Evolutionary conservation across 1,140 invertebrate species (phyloP), one percentile per base, ranked within the genome.

Genomic region (Caerostris darwini): DNA sequence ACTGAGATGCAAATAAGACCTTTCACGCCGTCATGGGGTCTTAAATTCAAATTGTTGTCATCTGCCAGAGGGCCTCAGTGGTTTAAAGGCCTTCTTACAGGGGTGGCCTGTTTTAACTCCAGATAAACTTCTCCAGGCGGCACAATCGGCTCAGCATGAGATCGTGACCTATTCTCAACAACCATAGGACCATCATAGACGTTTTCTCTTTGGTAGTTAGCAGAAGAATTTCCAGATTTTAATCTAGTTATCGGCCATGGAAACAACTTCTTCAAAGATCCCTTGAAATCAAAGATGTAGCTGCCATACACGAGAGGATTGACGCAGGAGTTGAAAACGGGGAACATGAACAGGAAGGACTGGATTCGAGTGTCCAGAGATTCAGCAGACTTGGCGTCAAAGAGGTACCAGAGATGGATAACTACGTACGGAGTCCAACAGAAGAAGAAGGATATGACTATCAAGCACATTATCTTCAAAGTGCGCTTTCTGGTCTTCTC

Each of bases 231-330:
- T 56, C 17, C 50, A 7, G 50, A 17, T 6, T 57, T 54, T 14
- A 57, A 57, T 10, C 50, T 10, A 56, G 53, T 57, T 4, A 6
- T 12, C 53, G 10, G 17, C 53, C 61, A 69, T 1, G 67, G 59
- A 34, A 92, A 92, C 14, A 85, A 95, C 14, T 67, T 64, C 19
- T 61, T 82, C 8, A 94, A 93, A 7, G 93, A 4, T 50, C 86
- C n/a, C 56, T 82, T 81, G 50, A 95, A 94, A 82, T 95, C 94
- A n/a, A 95, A 61, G 7, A 95, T 96, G 95, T 97, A 97, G 86
- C 97, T 97, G 94, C 98, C 98, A 95, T 98, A 98, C 5, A 98
- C 97, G 53, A 98, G 96, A 0, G 98, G 98, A 96, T 98, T 98
- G 96, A 97, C 97, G 95, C 98, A 98, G 17, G 97, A 97, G 95